Evolutionary conservation across 1,140 invertebrate genomes (phyloP), one percentile per base, ranked within the genome.

Genomic region (Lerema accius): DNA sequence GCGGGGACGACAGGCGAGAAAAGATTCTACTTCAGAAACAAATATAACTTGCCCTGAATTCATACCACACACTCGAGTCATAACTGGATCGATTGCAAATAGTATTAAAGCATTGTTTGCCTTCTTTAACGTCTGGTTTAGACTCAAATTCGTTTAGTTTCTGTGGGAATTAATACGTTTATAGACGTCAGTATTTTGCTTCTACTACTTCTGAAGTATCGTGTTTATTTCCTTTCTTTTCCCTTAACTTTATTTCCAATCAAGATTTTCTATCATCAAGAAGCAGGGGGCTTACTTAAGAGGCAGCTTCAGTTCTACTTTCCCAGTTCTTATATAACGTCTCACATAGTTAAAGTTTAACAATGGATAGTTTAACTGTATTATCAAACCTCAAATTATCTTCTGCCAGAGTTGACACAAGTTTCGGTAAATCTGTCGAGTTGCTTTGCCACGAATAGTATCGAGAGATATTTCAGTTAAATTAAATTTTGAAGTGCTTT

Each of bases 401-500:
- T 37, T 37, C 35, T 37, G n/a, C 35, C 35, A 37, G 10, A 11
- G 35, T 37, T 37, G 35, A 37, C n/a, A 37, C 35, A 37, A 37
- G 35, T 37, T 37, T 37, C 35, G 35, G 35, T 37, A 37, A 37
- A 37, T 37, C 35, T 37, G 35, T 37, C 35, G 35, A 37, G 35
- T 37, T 37, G n/a, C 35, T 32, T 3, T 7, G 28, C 35, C 10
- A 11, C 35, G 35, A 37, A 37, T 11, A 37, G 35, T 37, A 37
- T 37, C 35, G 35, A 37, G 35, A 37, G 35, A 37, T 11, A 37
- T 37, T 37, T 37, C 35, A 37, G 35, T 37, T 37, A 37, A 37
- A 37, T 11, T 37, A 11, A 37, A 37, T 37, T 37, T 37, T 37
- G 35, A 37, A 37, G 35, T 4, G 35, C 35, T 37, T 37, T 37